Conservation (phyloP, 2,888 invertebrate species). For the Plemyria rubiginata region DNA sequence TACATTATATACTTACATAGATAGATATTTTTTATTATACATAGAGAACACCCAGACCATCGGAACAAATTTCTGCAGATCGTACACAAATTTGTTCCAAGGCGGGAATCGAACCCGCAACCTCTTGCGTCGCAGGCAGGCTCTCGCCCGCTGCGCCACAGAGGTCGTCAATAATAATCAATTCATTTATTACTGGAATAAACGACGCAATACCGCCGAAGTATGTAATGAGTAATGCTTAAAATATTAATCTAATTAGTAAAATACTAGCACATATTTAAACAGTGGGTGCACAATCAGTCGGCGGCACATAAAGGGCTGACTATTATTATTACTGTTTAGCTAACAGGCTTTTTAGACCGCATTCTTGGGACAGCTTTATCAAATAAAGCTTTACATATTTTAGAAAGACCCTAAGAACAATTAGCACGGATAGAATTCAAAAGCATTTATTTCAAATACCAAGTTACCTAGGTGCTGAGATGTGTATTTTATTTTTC, state of each 20-base stretch:
- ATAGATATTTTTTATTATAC: too few species aligned
- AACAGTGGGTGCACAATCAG: constrained; percentile 4
- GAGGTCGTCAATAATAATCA: too few species aligned
- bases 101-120: too few species aligned
- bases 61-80: too few species aligned
- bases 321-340: constrained; percentile 40
- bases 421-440: not conserved
- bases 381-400: constrained; percentile 50
- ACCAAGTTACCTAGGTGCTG: not conserved
- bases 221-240: too few species aligned
- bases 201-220: too few species aligned
- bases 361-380: constrained; percentile 53
- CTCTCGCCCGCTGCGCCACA: too few species aligned
- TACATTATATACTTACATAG: too few species aligned
- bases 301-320: constrained; percentile 15
- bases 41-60: too few species aligned
- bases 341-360: constrained; percentile 47
- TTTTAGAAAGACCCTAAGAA: constrained; percentile 42
- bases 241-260: not conserved
- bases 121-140: too few species aligned
- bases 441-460: not conserved
- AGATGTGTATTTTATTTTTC: not conserved
- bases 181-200: too few species aligned
- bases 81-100: too few species aligned
- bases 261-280: not conserved